Conservation (phyloP, 1,140 invertebrate species). For the Pygmarrhopalites habei region DNA sequence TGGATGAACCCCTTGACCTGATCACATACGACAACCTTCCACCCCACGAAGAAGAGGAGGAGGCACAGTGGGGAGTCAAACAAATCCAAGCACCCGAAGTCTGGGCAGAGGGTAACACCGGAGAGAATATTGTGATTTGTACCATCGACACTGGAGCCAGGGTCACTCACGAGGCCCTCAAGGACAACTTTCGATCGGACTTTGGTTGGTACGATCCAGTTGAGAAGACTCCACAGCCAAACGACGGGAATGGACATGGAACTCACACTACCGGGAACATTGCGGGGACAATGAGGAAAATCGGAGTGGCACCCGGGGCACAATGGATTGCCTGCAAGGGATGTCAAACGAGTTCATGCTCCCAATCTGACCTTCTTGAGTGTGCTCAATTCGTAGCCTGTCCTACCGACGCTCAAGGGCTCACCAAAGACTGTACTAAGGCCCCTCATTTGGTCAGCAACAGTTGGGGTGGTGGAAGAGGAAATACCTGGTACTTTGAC, state of each 20-base stretch:
- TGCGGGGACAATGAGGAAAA: constrained; percentile 1
- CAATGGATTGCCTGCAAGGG: constrained; percentile 15
- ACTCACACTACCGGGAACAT: constrained; percentile 16
- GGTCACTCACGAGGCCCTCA: constrained; percentile 8
- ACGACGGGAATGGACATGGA: constrained; percentile 14
- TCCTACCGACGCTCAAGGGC: background rate
- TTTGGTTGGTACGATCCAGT: constrained; percentile 14
- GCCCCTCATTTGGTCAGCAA: constrained; percentile 17
- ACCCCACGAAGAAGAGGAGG: background rate
- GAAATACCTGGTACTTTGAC: constrained; percentile 4
- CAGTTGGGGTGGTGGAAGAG: constrained; percentile 23
- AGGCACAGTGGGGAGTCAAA: constrained; percentile 9
- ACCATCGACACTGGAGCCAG: constrained; percentile 13
- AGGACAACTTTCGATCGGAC: background rate
- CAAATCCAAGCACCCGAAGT: background rate
- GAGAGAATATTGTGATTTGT: background rate
- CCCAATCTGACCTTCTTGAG: background rate
- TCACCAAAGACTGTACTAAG: background rate
- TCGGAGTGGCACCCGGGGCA: constrained; percentile 9
- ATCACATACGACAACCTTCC: background rate
- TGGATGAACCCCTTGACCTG: background rate
- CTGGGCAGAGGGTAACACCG: constrained; percentile 6
- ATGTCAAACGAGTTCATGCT: constrained; percentile 8
- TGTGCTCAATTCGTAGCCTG: constrained; percentile 11
- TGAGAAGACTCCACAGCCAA: background rate